Conservation (phyloP, 2,888 invertebrate genomes). For the Microplitis manilae region DNA sequence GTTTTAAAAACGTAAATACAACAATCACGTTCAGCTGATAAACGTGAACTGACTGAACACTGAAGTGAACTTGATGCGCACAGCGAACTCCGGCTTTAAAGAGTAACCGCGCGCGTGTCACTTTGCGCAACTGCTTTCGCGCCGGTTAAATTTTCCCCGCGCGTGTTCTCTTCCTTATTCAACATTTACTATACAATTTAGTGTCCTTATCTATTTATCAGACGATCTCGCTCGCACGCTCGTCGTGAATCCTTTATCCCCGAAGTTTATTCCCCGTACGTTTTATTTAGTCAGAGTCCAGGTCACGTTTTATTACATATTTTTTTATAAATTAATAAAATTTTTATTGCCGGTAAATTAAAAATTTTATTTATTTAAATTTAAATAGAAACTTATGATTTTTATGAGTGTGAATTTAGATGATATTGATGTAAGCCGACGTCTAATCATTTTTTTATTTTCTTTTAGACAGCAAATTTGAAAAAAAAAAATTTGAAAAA, state of each 20-base stretch:
- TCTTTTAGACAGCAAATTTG: too few relatives aligned
- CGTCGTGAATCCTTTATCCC: slow-evolving; percentile 6
- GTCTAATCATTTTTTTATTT: too few relatives aligned
- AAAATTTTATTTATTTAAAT: neutral
- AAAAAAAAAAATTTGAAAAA: too few relatives aligned
- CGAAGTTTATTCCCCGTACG: neutral
- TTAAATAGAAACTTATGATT: neutral
- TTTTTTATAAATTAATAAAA: neutral
- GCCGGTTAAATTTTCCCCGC: slow-evolving; percentile 42
- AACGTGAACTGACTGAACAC: slow-evolving; percentile 51
- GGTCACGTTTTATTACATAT: neutral
- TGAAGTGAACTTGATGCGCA: slow-evolving; percentile 20
- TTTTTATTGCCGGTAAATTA: neutral
- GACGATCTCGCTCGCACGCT: slow-evolving; percentile 23
- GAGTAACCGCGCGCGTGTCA: slow-evolving; percentile 49
- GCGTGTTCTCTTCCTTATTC: slow-evolving; percentile 12
- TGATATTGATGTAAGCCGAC: too few relatives aligned
- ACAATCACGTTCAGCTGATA: slow-evolving; percentile 48
- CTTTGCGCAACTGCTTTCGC: slow-evolving; percentile 49
- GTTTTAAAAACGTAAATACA: slow-evolving; percentile 13
- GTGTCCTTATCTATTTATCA: slow-evolving; percentile 15
- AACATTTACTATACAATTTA: neutral
- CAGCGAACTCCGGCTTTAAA: slow-evolving; percentile 48
- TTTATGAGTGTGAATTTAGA: too few relatives aligned
- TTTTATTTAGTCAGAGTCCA: neutral